Evolutionary conservation across 2,113 vertebrate genomes (phyloP).

Genomic region (Illadopsis cleaveri): DNA sequence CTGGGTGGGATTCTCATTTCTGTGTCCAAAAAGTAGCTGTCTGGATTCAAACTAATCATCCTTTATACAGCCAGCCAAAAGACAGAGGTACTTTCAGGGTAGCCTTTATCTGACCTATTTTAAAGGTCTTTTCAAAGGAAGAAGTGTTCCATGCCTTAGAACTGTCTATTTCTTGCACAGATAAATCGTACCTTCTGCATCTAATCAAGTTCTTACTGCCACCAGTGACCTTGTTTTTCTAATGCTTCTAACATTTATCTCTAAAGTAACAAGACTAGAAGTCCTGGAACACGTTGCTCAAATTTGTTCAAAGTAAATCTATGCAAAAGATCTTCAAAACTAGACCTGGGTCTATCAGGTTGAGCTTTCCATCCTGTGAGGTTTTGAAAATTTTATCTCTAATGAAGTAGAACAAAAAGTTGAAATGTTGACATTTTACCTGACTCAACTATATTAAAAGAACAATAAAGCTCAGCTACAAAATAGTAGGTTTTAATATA

Average conservation of each 20-base stretch:
- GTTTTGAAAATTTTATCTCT: slow-evolving; percentile 4
- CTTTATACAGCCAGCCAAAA: background rate
- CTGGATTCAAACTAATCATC: background rate
- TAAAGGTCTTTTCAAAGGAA: background rate
- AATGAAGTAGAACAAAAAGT: slow-evolving; percentile 11
- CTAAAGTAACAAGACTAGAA: background rate
- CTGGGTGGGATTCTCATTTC: background rate
- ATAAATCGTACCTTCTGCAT: background rate
- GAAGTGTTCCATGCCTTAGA: background rate
- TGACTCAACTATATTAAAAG: background rate
- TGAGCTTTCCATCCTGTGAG: background rate
- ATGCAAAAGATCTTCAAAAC: slow-evolving; percentile 27
- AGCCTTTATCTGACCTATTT: slow-evolving; percentile 15
- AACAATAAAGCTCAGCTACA: background rate
- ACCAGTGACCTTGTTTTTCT: slow-evolving; percentile 10
- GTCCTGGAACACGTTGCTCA: background rate
- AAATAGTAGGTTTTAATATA: background rate
- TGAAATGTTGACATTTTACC: slow-evolving; percentile 36
- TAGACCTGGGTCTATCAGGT: background rate
- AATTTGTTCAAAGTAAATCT: slow-evolving; percentile 19
- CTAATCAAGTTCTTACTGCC: background rate
- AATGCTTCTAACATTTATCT: background rate
- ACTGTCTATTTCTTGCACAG: background rate
- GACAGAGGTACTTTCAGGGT: background rate
- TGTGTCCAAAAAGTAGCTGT: background rate